phyloP scores from a whole-genome alignment of 2,113 vertebrate genomes.

The Globicephala melas region DNA sequence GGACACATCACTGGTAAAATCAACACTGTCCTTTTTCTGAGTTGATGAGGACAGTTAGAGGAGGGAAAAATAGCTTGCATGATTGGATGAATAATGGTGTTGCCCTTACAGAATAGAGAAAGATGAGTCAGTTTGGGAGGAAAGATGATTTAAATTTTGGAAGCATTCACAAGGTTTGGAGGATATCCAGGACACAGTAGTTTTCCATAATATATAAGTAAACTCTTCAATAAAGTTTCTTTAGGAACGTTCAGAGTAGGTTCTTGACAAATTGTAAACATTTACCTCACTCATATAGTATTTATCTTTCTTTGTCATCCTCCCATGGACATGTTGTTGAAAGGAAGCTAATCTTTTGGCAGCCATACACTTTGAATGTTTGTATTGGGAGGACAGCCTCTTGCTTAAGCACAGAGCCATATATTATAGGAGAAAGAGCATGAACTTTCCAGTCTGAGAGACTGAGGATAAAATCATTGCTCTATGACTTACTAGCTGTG shows the following conservation, averaged over 20 bases:
- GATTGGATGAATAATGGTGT: neutral
- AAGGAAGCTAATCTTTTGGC: conserved; percentile 75
- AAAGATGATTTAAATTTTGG: conserved; percentile 56
- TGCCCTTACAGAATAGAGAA: neutral
- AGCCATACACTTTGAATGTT: conserved; percentile 49
- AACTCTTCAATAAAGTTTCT: conserved; percentile 55
- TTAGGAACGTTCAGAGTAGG: conserved; percentile 48
- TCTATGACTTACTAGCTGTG: conserved; percentile 16
- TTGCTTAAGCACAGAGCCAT: conserved; percentile 51
- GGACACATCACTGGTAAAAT: conserved; percentile 83
- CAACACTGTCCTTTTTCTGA: conserved; percentile 85
- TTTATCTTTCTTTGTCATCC: conserved; percentile 69
- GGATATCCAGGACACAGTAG: conserved; percentile 46
- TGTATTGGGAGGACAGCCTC: conserved; percentile 58
- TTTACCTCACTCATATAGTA: conserved; percentile 49
- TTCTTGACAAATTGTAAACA: conserved; percentile 68
- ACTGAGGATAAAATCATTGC: conserved; percentile 16
- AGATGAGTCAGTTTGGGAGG: conserved; percentile 21
- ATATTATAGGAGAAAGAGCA: conserved; percentile 35
- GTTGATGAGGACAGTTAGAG: conserved; percentile 80
- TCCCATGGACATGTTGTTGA: conserved; percentile 66
- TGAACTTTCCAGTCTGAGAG: conserved; percentile 45
- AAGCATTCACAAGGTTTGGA: conserved; percentile 53
- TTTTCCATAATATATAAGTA: conserved; percentile 50
- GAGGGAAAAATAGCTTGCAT: neutral